Evolutionary conservation across 2,113 vertebrate species (phyloP), one percentile per base, ranked within the genome.

Genomic region (Paradisaea rubra): DNA sequence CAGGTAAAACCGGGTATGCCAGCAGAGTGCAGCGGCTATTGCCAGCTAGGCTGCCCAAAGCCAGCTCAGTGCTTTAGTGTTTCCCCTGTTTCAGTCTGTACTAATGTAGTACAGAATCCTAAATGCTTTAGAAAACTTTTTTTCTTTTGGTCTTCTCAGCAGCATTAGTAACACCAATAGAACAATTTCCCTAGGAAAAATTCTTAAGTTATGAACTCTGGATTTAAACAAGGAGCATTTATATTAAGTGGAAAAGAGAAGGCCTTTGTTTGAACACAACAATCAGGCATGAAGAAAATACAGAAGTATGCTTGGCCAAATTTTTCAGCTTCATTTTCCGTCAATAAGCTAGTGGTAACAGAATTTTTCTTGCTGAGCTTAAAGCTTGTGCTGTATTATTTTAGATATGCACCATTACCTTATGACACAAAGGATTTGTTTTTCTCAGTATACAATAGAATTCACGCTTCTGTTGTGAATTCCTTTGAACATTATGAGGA

Each of bases 381-480:
- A 92, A 91, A 92, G 77, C 45, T 91, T 82, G 16, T 65, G 17
- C 60, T 86, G 27, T 50, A 88, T 94, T 91, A 79, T 89, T 95
- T 95, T 94, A 95, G 87, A 82, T 89, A 91, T 54, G 66, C 83
- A 91, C 53, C 80, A 71, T 94, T 96, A 95, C 81, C 81, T 95
- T 92, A 91, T n/a, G 56, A 68, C 74, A 89, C 70, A 93, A 89
- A 89, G 66, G 42, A 80, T 89, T 63, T 92, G 37, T 53, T 91
- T 89, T 77, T 86, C 59, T 94, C 66, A 73, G 50, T 35, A 54
- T 39, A 61, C 24, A 89, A 61, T 37, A 72, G 73, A 92, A 59
- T 69, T 91, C 25, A 59, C 0, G 3, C 45, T 87, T 94, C 73
- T 87, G 73, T 78, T 95, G 28, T 57, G 50, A 89, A 66, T 79